A percentile compares a stretch with the other conserved stretches of the same genome.
These are phyloP conservation scores for Heterodera carotae DNA, from an alignment of 1,140 invertebrate genomes.

Conservation along the genomic window DNA sequence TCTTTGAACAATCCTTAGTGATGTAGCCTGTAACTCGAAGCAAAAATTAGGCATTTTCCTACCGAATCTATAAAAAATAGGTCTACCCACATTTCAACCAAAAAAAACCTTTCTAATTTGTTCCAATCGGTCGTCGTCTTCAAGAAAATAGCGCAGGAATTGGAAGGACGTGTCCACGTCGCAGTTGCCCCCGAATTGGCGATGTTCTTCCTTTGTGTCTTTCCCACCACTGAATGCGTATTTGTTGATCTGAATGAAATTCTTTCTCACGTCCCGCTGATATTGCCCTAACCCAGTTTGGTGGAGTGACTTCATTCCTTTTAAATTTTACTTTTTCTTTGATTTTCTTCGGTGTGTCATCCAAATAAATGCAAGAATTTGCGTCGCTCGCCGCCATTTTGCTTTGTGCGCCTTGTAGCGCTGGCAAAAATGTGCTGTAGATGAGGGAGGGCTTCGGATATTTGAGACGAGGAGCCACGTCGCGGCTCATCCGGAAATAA, in stretches of 20 bases:
- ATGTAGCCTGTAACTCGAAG: too few species aligned
- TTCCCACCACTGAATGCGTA: constrained; percentile 97
- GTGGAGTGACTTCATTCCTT: too few species aligned
- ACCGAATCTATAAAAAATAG: too few species aligned
- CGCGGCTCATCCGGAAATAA: constrained; percentile 96
- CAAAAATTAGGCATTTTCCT: too few species aligned
- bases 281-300: too few species aligned
- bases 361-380: constrained; percentile 91
- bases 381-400: constrained; percentile 97
- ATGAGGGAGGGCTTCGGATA: constrained; percentile 88
- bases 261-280: not conserved
- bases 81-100: too few species aligned
- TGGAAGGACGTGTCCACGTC: constrained; percentile 93
- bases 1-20: too few species aligned
- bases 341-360: constrained; percentile 91
- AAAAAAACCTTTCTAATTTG: constrained; percentile 73
- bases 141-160: constrained; percentile 91
- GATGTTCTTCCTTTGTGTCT: constrained; percentile 87
- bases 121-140: constrained; percentile 86
- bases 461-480: constrained; percentile 86
- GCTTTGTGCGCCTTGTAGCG: constrained; percentile 84
- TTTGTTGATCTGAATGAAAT: constrained; percentile 82
- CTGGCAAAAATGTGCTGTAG: constrained; percentile 91
- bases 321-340: constrained; percentile 90
- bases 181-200: constrained; percentile 85